Conservation (phyloP, 2,888 invertebrate genomes). For the Cheilosia pagana region DNA sequence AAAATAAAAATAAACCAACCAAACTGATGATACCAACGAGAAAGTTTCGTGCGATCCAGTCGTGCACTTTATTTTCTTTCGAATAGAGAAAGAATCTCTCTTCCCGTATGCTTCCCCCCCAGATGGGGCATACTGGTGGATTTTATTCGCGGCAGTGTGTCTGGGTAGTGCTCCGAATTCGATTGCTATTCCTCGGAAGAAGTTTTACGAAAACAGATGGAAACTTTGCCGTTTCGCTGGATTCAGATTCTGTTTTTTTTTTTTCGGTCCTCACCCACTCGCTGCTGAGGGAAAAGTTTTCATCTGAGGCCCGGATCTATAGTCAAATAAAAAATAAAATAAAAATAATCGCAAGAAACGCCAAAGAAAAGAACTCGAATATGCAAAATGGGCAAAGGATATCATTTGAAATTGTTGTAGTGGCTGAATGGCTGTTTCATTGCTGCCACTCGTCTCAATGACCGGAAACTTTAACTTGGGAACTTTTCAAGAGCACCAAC, state of each 20-base stretch:
- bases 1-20: no score
- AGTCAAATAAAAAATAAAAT: slow-evolving; percentile 67
- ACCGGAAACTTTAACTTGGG: slow-evolving; percentile 64
- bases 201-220: slow-evolving; percentile 71
- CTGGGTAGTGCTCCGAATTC: slow-evolving; percentile 62
- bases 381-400: slow-evolving; percentile 71
- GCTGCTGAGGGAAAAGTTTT: slow-evolving; percentile 55
- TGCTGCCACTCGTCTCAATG: slow-evolving; percentile 74
- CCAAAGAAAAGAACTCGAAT: slow-evolving; percentile 44
- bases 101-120: slow-evolving; percentile 39
- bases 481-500: slow-evolving; percentile 67
- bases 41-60: no score
- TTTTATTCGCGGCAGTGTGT: slow-evolving; percentile 9
- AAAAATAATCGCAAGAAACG: slow-evolving; percentile 30
- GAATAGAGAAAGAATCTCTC: slow-evolving; percentile 8
- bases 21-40: no score
- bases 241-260: slow-evolving; percentile 66
- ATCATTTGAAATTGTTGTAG: slow-evolving; percentile 73
- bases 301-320: slow-evolving; percentile 68
- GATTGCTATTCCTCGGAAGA: slow-evolving; percentile 70
- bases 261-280: slow-evolving; percentile 37
- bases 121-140: slow-evolving; percentile 42
- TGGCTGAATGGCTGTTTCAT: slow-evolving; percentile 75
- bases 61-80: no score
- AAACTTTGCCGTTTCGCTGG: slow-evolving; percentile 71